A percentile compares a stretch with the other conserved stretches of the same genome.
Conservation (phyloP, 2,797 vertebrate genomes). For the Phrynocephalus guinanensis region DNA sequence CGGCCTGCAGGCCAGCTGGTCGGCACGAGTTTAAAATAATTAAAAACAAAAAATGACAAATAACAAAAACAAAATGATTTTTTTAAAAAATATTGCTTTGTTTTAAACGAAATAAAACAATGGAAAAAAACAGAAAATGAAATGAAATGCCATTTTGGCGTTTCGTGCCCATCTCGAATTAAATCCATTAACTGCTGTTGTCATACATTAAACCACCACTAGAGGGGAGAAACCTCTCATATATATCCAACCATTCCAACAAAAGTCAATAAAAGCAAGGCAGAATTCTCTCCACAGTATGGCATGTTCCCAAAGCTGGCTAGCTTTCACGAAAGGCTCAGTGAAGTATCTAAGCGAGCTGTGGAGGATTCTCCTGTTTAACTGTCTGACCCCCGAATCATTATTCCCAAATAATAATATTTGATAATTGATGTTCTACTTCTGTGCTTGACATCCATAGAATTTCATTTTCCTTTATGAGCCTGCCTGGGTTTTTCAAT, state of each 20-base stretch:
- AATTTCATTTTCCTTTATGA: too few relatives aligned
- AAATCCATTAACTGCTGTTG: not conserved
- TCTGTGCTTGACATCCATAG: too few relatives aligned
- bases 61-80: too few relatives aligned
- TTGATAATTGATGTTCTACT: not conserved
- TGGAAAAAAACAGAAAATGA: too few relatives aligned
- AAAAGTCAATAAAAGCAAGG: not conserved
- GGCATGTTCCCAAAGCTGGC: not conserved
- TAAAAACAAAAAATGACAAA: too few relatives aligned
- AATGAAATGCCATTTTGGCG: too few relatives aligned
- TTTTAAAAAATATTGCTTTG: too few relatives aligned
- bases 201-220: conserved; percentile 24
- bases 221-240: conserved; percentile 27
- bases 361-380: not conserved
- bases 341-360: not conserved
- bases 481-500: too few relatives aligned
- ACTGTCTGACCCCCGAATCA: not conserved
- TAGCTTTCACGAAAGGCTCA: not conserved
- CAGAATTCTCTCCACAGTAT: not conserved
- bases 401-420: not conserved
- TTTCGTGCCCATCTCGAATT: too few relatives aligned
- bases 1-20: too few relatives aligned
- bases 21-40: too few relatives aligned
- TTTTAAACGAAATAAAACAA: too few relatives aligned
- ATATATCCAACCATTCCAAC: not conserved